These are phyloP conservation scores for Saccostrea cuccullata DNA, from an alignment of 1,140 invertebrate species.

Conservation along the genomic window DNA sequence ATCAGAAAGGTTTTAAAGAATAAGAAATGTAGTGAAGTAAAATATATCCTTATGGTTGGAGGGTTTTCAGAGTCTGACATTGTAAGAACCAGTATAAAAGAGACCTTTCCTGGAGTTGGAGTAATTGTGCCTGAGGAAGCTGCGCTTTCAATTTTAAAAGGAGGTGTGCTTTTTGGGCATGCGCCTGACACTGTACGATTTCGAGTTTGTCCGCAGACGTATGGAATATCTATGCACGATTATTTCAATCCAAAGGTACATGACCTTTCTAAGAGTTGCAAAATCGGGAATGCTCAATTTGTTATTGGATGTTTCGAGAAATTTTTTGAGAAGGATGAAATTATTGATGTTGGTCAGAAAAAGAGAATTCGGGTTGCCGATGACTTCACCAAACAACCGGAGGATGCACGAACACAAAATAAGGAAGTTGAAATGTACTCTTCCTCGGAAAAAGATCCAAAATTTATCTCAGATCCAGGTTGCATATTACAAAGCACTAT, in stretches of 20 bases:
- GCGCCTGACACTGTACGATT: slow-evolving; percentile 36
- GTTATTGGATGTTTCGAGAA: slow-evolving; percentile 26
- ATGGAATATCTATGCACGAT: slow-evolving; percentile 24
- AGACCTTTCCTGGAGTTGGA: slow-evolving; percentile 9
- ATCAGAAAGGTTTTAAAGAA: slow-evolving; percentile 31
- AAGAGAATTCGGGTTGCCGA: neutral
- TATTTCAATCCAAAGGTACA: slow-evolving; percentile 15
- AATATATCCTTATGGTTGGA: slow-evolving; percentile 53
- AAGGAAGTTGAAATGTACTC: slow-evolving; percentile 30
- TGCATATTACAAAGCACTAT: neutral
- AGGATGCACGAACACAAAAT: neutral
- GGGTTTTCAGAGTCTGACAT: slow-evolving; percentile 48
- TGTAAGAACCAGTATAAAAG: slow-evolving; percentile 36
- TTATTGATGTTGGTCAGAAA: slow-evolving; percentile 2
- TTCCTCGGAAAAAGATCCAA: slow-evolving; percentile 12
- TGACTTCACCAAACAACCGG: neutral
- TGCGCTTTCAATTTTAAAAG: slow-evolving; percentile 48
- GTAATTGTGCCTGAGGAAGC: slow-evolving; percentile 43
- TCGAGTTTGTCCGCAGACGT: slow-evolving; percentile 38
- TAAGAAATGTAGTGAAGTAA: slow-evolving; percentile 28
- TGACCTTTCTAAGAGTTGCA: neutral
- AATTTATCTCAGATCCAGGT: neutral
- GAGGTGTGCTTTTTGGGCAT: slow-evolving; percentile 56
- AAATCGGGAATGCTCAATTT: neutral
- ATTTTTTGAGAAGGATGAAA: slow-evolving; percentile 20